Conservation (phyloP, 2,888 invertebrate species). For the Drosophila birchii region DNA sequence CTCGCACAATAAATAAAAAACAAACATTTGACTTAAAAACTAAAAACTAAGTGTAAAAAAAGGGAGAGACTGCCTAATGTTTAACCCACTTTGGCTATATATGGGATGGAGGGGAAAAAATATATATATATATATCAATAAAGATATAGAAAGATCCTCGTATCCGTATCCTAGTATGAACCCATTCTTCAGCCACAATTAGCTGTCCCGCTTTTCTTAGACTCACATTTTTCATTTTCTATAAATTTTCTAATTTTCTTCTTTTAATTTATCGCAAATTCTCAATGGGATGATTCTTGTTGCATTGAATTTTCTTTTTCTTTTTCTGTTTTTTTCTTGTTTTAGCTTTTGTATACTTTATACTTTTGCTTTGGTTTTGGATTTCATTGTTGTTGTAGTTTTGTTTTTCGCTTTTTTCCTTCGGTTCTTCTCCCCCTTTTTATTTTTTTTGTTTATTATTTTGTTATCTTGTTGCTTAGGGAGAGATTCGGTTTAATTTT, state of each 20-base stretch:
- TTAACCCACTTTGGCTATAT: neutral
- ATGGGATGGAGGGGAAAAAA: no score
- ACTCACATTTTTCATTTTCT: conserved; percentile 3
- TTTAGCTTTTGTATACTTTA: conserved; percentile 18
- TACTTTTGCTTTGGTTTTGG: conserved; percentile 13
- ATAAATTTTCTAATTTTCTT: neutral
- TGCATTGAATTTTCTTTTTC: conserved; percentile 81
- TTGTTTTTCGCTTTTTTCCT: conserved; percentile 9
- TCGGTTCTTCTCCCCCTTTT: conserved; percentile 4
- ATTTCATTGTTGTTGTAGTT: conserved; percentile 3
- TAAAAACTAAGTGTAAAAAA: neutral
- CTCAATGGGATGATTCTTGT: conserved; percentile 79
- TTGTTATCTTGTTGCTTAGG: conserved; percentile 15
- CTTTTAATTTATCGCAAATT: conserved; percentile 42
- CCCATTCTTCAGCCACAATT: neutral
- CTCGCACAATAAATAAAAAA: neutral
- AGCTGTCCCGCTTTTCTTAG: neutral
- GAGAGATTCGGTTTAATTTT: conserved; percentile 26
- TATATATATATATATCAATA: no score
- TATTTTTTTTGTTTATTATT: conserved; percentile 16
- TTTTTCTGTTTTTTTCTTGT: conserved; percentile 43
- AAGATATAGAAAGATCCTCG: neutral
- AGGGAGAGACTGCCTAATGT: neutral
- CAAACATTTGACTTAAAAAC: no score
- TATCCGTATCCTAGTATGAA: neutral